A percentile compares a stretch with the other conserved stretches of the same genome.
These are phyloP conservation scores for Orientallactaga bullata DNA, from an alignment of 2,113 vertebrate species.

Conservation along the genomic window DNA sequence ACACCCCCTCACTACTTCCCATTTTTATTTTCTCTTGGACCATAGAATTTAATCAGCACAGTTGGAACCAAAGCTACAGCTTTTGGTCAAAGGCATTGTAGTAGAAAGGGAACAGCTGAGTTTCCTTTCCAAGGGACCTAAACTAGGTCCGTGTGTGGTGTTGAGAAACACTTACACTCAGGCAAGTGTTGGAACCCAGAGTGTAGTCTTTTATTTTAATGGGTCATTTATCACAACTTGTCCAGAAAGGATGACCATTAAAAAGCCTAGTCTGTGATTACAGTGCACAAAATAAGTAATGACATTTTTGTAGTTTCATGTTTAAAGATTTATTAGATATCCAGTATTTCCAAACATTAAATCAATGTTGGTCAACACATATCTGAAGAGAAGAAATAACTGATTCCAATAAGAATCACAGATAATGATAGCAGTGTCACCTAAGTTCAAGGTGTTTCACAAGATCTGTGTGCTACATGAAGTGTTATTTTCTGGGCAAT, in stretches of 20 bases:
- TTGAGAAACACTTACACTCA: not conserved
- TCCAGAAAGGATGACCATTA: not conserved
- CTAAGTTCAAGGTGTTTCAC: not conserved
- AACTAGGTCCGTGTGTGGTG: not conserved
- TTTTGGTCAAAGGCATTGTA: not conserved
- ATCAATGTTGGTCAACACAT: not conserved
- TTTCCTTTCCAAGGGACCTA: not conserved
- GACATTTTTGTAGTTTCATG: conserved; percentile 31
- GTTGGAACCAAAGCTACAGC: not conserved
- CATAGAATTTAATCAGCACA: not conserved
- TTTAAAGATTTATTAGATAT: conserved; percentile 20
- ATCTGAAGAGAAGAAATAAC: not conserved
- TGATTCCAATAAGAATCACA: not conserved
- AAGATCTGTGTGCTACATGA: not conserved
- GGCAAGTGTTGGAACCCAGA: not conserved
- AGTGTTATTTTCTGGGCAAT: not conserved
- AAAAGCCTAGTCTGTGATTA: not conserved
- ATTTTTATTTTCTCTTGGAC: not conserved
- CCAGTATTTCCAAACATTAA: not conserved
- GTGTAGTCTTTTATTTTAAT: not conserved
- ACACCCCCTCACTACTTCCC: rapidly evolving
- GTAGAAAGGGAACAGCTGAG: not conserved
- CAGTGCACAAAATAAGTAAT: conserved; percentile 12
- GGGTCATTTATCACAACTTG: not conserved
- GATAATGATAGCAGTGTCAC: not conserved